Evolutionary conservation across 1,140 invertebrate species (phyloP).

Genomic region (Neodiprion fabricii): DNA sequence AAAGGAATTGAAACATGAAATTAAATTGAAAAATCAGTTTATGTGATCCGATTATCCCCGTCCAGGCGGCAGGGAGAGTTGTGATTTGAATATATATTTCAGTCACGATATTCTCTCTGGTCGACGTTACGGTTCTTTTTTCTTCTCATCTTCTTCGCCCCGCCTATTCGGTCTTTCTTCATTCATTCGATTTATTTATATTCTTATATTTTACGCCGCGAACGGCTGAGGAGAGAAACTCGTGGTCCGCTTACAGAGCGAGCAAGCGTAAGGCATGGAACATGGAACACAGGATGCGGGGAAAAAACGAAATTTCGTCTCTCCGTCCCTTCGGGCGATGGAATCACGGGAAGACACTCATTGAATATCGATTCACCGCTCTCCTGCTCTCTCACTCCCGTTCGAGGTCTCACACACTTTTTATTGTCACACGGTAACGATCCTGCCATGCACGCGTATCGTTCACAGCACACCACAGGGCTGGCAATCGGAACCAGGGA

Average conservation of each 20-base stretch:
- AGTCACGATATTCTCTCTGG: background rate
- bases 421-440: too few species aligned
- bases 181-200: background rate
- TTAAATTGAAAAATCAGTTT: background rate
- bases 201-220: background rate
- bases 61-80: background rate
- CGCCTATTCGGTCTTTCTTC: background rate
- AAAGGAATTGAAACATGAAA: background rate
- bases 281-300: background rate
- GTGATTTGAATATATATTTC: constrained; percentile 1
- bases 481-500: too few species aligned
- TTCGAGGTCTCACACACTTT: too few species aligned
- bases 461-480: too few species aligned
- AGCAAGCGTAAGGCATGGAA: background rate
- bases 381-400: background rate
- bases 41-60: background rate
- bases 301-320: background rate
- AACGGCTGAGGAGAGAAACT: background rate
- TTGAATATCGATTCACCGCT: background rate
- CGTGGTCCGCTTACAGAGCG: background rate
- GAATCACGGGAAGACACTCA: background rate
- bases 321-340: background rate
- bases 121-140: background rate
- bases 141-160: background rate
- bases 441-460: too few species aligned